Conservation (phyloP, 1,140 invertebrate species). For the Drosophila kanapiae region DNA sequence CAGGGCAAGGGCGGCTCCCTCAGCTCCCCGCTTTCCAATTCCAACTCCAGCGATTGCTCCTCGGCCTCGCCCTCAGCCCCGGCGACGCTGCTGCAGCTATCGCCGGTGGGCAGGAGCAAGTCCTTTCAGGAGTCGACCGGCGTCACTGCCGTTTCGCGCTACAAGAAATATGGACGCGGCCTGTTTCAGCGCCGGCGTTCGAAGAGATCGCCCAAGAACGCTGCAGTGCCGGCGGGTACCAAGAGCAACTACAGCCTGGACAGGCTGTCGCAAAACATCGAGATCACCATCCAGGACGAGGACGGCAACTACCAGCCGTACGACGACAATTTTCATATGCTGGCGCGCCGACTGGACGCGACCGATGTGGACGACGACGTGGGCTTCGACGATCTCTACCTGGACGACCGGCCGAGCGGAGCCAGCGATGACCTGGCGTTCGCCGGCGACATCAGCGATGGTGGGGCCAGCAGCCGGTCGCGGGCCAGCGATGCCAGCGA, state of each 20-base stretch:
- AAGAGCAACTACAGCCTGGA: constrained; percentile 81
- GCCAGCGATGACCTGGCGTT: constrained; percentile 68
- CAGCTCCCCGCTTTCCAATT: constrained; percentile 61
- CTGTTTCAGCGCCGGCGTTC: constrained; percentile 75
- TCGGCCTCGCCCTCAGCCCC: constrained; percentile 67
- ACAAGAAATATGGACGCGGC: constrained; percentile 75
- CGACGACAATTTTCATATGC: constrained; percentile 76
- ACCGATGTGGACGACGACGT: constrained; percentile 65
- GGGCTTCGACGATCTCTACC: constrained; percentile 75
- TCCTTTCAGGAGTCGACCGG: constrained; percentile 82
- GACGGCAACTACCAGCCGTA: constrained; percentile 79
- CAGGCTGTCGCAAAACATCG: constrained; percentile 79
- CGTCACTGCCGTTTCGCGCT: constrained; percentile 46
- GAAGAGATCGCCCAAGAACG: constrained; percentile 65
- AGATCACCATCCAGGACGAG: constrained; percentile 84
- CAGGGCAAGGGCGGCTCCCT: constrained; percentile 62
- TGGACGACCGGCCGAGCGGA: constrained; percentile 66
- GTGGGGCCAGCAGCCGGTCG: constrained; percentile 63
- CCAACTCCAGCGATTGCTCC: constrained; percentile 82
- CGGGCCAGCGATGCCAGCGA: constrained; percentile 64
- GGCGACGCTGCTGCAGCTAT: constrained; percentile 43
- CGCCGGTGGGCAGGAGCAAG: constrained; percentile 80
- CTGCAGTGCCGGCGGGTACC: constrained; percentile 9
- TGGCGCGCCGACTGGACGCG: constrained; percentile 31
- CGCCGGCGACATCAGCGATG: constrained; percentile 77